Base-by-base conservation (phyloP, 2,888 invertebrate genomes). In the Latrodectus hesperus region DNA sequence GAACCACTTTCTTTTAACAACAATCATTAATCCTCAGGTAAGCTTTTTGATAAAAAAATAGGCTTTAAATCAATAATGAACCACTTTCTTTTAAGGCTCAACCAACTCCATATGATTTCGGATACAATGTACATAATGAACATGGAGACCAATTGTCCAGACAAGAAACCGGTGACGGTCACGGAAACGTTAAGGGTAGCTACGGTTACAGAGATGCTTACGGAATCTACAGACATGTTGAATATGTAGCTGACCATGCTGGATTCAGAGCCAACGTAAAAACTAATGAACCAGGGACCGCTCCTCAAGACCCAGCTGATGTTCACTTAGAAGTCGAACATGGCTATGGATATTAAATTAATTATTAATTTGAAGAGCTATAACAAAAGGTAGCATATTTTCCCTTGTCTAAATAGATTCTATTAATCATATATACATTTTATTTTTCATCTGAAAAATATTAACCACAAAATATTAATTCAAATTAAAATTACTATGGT, bases 181-280 rank as follows among this genome's bases (percentile, higher is more conserved):
- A 88, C 65, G 87, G 87, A 16, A 88, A 88, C 22, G 87, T 88
- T 4, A 49, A 70, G 9, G 87, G 87, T 4, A 88, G 87, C 52
- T 88, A 88, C 73, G 87, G 87, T 6, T 88, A 88, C 87, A 88
- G 60, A n/a, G 89, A 89, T 68, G 55, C 84, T 52, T 84, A 87
- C 38, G 89, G 89, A 49, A 51, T 86, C 73, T 86, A 75, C 71
- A 78, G 89, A 49, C 89, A 89, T 38, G 89, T 89, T 10, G 87
- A 89, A 26, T 89, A 89, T 64, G 82, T 89, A 17, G 87, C 89
- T 52, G 87, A 89, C 49, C 84, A 87, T 38, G 70, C 53, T 38
- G 87, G 87, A 52, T 89, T 89, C 77, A 73, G 89, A 12, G 89
- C 89, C 26, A 89, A 84, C n/a, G 87, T 87, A 4, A 80, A 73